Percentiles rank a stretch among this genome's conserved stretches.
Evolutionary conservation across 2,888 invertebrate genomes (phyloP).

Genomic region (Philereme transversata): DNA sequence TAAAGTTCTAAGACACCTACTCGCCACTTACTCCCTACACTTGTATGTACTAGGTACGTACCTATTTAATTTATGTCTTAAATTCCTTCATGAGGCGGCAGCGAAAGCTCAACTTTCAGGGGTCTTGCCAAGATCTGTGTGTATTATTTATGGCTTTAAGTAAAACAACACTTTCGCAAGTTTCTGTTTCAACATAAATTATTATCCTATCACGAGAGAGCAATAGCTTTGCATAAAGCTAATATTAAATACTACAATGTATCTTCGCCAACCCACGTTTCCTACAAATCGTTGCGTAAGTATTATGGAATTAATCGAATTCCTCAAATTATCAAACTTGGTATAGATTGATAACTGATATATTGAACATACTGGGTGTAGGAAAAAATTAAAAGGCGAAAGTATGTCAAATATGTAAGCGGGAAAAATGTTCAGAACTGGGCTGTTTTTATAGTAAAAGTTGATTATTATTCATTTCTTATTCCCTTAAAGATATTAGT

Average conservation of each 20-base stretch:
- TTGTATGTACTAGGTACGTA: not conserved
- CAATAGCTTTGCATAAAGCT: conserved; percentile 18
- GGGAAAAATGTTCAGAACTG: no score
- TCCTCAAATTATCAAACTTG: no score
- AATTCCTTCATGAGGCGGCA: conserved; percentile 21
- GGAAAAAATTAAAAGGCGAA: no score
- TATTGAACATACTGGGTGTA: no score
- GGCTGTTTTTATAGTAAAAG: no score
- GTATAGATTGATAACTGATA: no score
- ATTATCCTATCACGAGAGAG: conserved; percentile 21
- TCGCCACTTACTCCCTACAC: no score
- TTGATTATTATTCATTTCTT: no score
- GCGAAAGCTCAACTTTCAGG: conserved; percentile 24
- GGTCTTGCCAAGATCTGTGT: conserved; percentile 26
- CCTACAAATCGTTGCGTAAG: not conserved
- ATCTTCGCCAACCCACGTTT: conserved; percentile 2
- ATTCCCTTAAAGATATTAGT: no score
- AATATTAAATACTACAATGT: conserved; percentile 12
- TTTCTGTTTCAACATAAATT: conserved; percentile 25
- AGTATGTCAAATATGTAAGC: no score
- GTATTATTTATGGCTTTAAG: conserved; percentile 25
- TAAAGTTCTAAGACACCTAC: no score
- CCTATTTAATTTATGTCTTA: conserved; percentile 13
- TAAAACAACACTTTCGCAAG: conserved; percentile 27
- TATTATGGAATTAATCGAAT: no score